These are phyloP conservation scores for Candidula unifasciata DNA, from an alignment of 2,888 invertebrate species.

Conservation along the genomic window DNA sequence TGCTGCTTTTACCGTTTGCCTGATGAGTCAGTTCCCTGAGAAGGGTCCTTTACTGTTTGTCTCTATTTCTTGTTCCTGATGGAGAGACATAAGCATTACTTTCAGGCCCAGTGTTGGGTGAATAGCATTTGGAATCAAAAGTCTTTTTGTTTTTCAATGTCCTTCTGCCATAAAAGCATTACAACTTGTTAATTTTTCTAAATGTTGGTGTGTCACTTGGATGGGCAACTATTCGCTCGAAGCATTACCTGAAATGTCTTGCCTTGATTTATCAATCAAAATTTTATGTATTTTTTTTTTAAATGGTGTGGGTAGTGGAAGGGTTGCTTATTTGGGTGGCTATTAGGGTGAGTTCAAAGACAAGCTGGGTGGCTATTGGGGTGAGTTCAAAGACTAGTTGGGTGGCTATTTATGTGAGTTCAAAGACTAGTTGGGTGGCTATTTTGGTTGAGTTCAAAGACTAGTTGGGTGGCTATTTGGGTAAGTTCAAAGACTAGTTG, in stretches of 20 bases:
- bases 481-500: too few relatives aligned
- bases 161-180: conserved; percentile 16
- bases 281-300: not conserved
- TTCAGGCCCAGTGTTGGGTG: not conserved
- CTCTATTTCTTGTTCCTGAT: not conserved
- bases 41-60: not conserved
- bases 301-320: not conserved
- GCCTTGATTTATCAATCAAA: conserved; percentile 33
- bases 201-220: not conserved
- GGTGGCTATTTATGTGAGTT: too few relatives aligned
- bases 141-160: conserved; percentile 1
- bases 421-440: too few relatives aligned
- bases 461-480: too few relatives aligned
- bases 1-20: too few relatives aligned
- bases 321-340: not conserved
- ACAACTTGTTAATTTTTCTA: not conserved
- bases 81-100: conserved; percentile 18
- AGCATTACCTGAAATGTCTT: conserved; percentile 24
- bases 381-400: too few relatives aligned
- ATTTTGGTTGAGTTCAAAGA: too few relatives aligned
- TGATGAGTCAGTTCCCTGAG: too few relatives aligned
- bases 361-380: too few relatives aligned
- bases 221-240: not conserved
- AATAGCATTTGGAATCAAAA: conserved; percentile 44
- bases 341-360: not conserved